Evolutionary conservation across 2,113 vertebrate species (phyloP).

Genomic region (Paramisgurnus dabryanus): DNA sequence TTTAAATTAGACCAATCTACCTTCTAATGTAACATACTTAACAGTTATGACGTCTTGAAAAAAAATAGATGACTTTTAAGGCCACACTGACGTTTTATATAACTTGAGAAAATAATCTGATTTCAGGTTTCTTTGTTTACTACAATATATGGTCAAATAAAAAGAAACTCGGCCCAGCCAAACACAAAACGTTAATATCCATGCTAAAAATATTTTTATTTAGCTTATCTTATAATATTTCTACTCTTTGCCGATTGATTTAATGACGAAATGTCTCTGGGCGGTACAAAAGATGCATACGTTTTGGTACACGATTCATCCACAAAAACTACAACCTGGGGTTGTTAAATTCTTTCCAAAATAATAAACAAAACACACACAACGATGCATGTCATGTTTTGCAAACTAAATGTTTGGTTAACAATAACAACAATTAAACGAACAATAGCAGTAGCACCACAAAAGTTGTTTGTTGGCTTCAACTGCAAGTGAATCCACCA

Average conservation of each 20-base stretch:
- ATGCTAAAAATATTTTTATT: background rate
- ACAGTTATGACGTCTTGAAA: too few species aligned
- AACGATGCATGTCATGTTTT: background rate
- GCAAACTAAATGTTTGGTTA: background rate
- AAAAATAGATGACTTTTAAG: too few species aligned
- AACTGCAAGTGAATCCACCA: background rate
- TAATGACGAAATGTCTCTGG: background rate
- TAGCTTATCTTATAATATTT: background rate
- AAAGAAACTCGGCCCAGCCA: background rate
- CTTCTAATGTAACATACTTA: too few species aligned
- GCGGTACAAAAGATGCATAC: background rate
- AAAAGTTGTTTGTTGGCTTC: background rate
- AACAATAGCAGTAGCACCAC: background rate
- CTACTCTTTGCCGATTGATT: background rate
- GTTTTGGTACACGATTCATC: background rate
- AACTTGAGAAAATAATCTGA: too few species aligned
- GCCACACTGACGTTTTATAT: too few species aligned
- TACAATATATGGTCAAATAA: background rate
- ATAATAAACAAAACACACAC: background rate
- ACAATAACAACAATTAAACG: background rate
- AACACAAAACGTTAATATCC: background rate
- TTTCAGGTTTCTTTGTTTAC: background rate
- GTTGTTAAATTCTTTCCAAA: background rate
- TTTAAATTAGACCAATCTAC: too few species aligned
- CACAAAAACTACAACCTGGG: background rate